A percentile compares a stretch with the other conserved stretches of the same genome.
Evolutionary conservation across 2,888 invertebrate genomes (phyloP).

Genomic region (Synergus laeviventris): DNA sequence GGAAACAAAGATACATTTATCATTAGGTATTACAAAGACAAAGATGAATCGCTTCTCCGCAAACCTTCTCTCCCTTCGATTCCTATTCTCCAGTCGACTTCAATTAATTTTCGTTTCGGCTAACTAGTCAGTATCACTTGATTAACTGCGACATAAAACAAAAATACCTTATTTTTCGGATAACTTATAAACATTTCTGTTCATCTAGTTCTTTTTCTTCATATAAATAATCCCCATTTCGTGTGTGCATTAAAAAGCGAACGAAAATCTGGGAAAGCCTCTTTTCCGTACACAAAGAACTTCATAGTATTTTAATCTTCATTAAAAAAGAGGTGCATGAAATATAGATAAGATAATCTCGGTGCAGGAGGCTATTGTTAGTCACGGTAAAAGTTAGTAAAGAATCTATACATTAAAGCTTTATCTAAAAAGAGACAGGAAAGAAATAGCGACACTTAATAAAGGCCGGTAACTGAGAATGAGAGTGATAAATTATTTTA

Average conservation of each 20-base stretch:
- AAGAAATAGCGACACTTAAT: not conserved
- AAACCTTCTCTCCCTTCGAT: conserved; percentile 7
- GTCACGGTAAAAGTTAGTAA: not conserved
- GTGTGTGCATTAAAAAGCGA: not conserved
- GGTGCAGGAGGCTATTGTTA: conserved; percentile 16
- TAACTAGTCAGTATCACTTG: conserved; percentile 14
- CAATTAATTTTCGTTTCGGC: conserved; percentile 19
- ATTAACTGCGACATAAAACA: not conserved
- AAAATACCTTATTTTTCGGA: not conserved
- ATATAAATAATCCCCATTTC: not conserved
- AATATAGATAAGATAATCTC: conserved; percentile 10
- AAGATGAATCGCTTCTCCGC: conserved; percentile 52
- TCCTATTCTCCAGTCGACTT: conserved; percentile 16
- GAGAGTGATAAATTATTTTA: not conserved
- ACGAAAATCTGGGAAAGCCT: not conserved
- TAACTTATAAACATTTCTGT: not conserved
- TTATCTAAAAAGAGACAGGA: not conserved
- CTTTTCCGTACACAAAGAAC: not conserved
- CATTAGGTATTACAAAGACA: conserved; percentile 51
- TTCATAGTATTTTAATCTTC: conserved; percentile 13
- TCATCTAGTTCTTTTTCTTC: not conserved
- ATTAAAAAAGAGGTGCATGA: conserved; percentile 7
- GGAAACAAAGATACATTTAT: conserved; percentile 49
- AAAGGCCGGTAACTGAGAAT: not conserved
- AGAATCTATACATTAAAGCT: conserved; percentile 4